Evolutionary conservation across 2,888 invertebrate genomes (phyloP), one percentile per base, ranked within the genome.

Genomic region (Chrysolina oricalcia): DNA sequence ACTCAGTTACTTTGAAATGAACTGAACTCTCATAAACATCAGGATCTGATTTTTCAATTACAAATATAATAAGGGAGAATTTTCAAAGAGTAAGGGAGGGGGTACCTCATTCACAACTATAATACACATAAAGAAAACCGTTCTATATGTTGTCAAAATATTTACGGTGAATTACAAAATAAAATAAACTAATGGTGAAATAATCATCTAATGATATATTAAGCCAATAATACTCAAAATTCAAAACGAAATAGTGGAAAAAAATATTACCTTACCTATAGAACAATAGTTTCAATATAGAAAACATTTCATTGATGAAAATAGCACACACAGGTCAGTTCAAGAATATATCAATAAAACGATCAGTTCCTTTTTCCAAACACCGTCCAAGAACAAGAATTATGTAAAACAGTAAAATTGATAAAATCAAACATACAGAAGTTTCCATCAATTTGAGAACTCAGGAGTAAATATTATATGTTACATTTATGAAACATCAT

Each of bases 221-320:
- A 59, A 59, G 59, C 59, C 59, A 59, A 59, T 59, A 59, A 59
- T 59, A 59, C 59, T 59, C 35, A 35, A 59, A 59, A 59, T 59
- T 35, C 15, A n/a, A 35, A 27, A 59, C n/a, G 27, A 59, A 59
- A 59, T 59, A 59, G 59, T 27, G 59, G n/a, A 50, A 50, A 35
- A 59, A 35, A 59, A 59, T 35, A 59, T n/a, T 59, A 59, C 59
- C 59, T 59, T 59, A 59, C 59, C 59, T 59, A 59, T 59, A 15
- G 1, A 59, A 59, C 27, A 59, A 27, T 27, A 35, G 13, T 59
- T 35, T 59, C 59, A 59, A 59, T 27, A 59, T 9, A 59, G 59
- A 35, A 59, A 59, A 35, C 59, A 59, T n/a, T 27, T 59, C 59
- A 59, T 6, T 17, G 53, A 43, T 43, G 43, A 59, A 35, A 59